Evolutionary conservation across 2,113 vertebrate species (phyloP).

Genomic region (Gadus macrocephalus): DNA sequence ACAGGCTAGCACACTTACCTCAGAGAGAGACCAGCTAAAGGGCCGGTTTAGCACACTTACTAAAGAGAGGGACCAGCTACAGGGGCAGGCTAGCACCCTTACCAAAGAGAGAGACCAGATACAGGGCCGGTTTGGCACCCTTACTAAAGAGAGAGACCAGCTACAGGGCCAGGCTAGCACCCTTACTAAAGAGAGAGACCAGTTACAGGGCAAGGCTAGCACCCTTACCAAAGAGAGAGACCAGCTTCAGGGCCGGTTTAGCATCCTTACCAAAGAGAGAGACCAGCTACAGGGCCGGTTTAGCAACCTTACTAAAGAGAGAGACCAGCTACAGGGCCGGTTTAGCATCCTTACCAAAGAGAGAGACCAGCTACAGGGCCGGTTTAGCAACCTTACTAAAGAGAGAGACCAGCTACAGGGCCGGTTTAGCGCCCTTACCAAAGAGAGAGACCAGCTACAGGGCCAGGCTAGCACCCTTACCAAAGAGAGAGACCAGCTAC

Average conservation of each 20-base stretch:
- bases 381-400: neutral
- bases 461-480: constrained; percentile 5
- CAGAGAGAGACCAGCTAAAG: too few relatives aligned
- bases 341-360: neutral
- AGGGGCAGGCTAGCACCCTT: neutral
- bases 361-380: neutral
- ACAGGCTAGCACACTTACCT: too few relatives aligned
- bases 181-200: neutral
- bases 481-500: constrained; percentile 8
- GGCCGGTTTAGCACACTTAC: too few relatives aligned
- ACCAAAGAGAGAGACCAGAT: constrained; percentile 8
- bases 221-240: neutral
- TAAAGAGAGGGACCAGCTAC: constrained; percentile 18
- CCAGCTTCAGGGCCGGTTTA: neutral
- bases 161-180: neutral
- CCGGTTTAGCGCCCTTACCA: neutral
- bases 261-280: neutral
- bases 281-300: neutral
- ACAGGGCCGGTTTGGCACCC: neutral
- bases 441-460: constrained; percentile 6
- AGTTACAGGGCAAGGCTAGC: neutral
- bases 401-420: constrained; percentile 1
- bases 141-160: constrained; percentile 11
- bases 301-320: neutral
- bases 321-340: neutral